Evolutionary conservation across 1,140 invertebrate genomes (phyloP), one percentile per base, ranked within the genome.

Genomic region (Patella vulgata): DNA sequence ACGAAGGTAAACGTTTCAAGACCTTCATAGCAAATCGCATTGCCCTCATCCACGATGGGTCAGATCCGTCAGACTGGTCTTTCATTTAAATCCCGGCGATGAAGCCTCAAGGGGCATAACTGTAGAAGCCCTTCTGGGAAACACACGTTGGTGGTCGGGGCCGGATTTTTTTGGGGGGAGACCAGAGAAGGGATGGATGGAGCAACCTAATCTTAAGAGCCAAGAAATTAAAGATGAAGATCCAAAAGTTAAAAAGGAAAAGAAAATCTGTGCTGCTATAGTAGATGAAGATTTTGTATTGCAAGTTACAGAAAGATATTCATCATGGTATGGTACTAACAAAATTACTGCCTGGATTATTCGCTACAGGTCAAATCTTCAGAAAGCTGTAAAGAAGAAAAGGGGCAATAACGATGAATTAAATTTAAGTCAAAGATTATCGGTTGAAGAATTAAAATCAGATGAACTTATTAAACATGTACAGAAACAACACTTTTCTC

Each of bases 11-110:
- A n/a, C 40, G 66, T 23, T 69, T 69, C 39, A 47, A 63, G 3
- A 44, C 39, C 4, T 71, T 71, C 54, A 62, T 71, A 9, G 69
- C 66, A 1, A 68, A 71, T 43, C n/a, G 66, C 3, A 12, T 71
- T 12, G 19, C 46, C 9, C 6, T 71, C 14, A 68, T 68, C 39
- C 31, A 42, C 17, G 62, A 68, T 17, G 40, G 40, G 23, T 57
- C 61, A 11, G 19, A 40, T 5, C 17, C 39, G 8, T n/a, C 43
- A 19, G 14, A 64, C 14, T 71, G 66, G 69, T 8, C 42, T 14
- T 68, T 52, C 39, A 31, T 71, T 25, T n/a, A 46, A 19, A 9
- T 28, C 52, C 33, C 14, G 33, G 33, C 5, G 33, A 72, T 48
- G 19, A n/a, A 17, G 69, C 61, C 3, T 59, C 47, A 12, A 54